These are phyloP conservation scores for Spicauda simplicius DNA, from an alignment of 2,888 invertebrate genomes.

Conservation along the genomic window DNA sequence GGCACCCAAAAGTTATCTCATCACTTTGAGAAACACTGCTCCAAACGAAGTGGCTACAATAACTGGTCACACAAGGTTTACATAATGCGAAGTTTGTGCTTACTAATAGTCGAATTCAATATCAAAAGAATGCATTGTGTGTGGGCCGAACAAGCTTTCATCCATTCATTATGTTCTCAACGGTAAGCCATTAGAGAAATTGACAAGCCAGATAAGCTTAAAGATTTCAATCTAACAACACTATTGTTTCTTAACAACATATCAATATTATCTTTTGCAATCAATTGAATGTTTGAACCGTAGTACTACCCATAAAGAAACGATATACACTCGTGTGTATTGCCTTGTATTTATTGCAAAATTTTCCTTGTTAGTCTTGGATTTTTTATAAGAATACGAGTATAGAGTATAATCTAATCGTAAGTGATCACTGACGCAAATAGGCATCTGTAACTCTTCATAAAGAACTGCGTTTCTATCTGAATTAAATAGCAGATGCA, in stretches of 20 bases:
- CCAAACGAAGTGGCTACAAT: slow-evolving; percentile 1
- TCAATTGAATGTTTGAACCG: slow-evolving; percentile 4
- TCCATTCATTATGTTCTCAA: slow-evolving; percentile 29
- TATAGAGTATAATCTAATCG: no score
- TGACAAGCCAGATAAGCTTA: slow-evolving; percentile 25
- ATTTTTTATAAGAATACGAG: no score
- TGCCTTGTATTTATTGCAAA: no score
- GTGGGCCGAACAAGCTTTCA: slow-evolving; percentile 26
- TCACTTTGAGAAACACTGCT: no score
- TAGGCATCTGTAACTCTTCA: no score
- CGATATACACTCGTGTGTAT: background rate
- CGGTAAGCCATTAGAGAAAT: slow-evolving; percentile 27
- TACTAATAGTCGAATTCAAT: slow-evolving; percentile 29
- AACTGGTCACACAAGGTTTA: slow-evolving; percentile 23
- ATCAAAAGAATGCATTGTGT: slow-evolving; percentile 24
- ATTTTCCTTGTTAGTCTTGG: no score
- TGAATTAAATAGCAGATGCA: no score
- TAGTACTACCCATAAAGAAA: background rate
- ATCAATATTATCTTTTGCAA: slow-evolving; percentile 2
- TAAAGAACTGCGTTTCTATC: no score
- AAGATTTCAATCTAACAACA: slow-evolving; percentile 9
- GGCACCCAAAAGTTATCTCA: no score
- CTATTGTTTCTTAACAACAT: slow-evolving; percentile 22
- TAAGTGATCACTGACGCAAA: no score
- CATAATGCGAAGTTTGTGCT: slow-evolving; percentile 21